These are phyloP conservation scores for Mya arenaria DNA, from an alignment of 1,140 invertebrate genomes.

Conservation along the genomic window DNA sequence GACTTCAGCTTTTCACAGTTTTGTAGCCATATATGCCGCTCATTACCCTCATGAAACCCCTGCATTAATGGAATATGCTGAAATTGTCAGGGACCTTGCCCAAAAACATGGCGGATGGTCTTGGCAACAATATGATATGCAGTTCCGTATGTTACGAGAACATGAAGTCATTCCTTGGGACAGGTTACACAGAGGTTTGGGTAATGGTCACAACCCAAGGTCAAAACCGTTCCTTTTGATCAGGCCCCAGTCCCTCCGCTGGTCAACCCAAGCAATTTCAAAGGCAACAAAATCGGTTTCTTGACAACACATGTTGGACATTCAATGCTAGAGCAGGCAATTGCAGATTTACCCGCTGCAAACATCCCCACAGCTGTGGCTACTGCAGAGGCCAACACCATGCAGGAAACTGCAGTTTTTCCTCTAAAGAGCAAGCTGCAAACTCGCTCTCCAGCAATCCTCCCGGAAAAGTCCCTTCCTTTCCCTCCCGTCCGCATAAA, in stretches of 20 bases:
- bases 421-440: neutral
- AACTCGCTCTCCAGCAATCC: neutral
- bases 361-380: conserved; percentile 6
- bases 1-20: neutral
- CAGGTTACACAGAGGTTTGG: neutral
- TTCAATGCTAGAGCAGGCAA: neutral
- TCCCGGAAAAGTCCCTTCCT: neutral
- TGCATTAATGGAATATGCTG: conserved; percentile 5
- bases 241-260: neutral
- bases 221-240: neutral
- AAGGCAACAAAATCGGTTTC: neutral
- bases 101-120: neutral
- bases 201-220: neutral
- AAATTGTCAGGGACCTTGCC: conserved; percentile 1
- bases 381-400: conserved; percentile 10
- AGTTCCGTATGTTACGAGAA: conserved; percentile 5
- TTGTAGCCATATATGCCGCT: neutral
- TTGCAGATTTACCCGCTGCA: neutral
- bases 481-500: neutral
- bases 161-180: neutral
- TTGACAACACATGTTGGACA: conserved; percentile 23
- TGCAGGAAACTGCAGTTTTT: neutral
- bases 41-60: conserved; percentile 4
- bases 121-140: neutral
- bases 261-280: neutral